Base-by-base conservation (phyloP, 2,888 invertebrate species). In the Candidula unifasciata region DNA sequence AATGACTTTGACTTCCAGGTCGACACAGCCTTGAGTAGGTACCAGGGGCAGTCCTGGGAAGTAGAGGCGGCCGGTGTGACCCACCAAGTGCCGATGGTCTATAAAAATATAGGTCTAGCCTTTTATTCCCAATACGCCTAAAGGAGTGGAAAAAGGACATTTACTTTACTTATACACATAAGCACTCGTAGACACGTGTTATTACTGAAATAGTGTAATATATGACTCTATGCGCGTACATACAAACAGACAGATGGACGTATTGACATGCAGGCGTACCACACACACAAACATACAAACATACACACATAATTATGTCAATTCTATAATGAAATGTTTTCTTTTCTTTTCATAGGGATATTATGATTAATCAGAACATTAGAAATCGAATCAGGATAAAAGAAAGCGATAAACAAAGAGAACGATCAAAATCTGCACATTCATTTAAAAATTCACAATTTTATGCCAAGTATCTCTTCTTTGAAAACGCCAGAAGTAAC, bases 261-360 rank as follows among this genome's bases (percentile, higher is more conserved):
- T 52, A 76, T n/a, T 52, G 6, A 74, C 16, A 8, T 30, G 33
- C 33, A 74, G n/a, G n/a, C n/a, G n/a, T n/a, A n/a, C n/a, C n/a
- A 77, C n/a, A 77, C 27, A 77, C 5, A 77, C n/a, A 54, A n/a
- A 8, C 52, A 77, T 77, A 77, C 52, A 77, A 24, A 77, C 57
- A 54, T 24, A 57, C 52, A 77, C 2, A 77, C 1, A 77, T 52
- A 54, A n/a, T 6, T 52, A 52, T 10, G 21, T 16, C 3, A 16
- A 5, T 24, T 13, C n/a, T 13, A 60, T n/a, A 13, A 60, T 24
- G 18, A 21, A 13, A 44, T 44, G 6, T 44, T 44, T 21, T n/a
- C 60, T 0, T 60, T 60, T 24, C 60, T 60, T 21, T 71, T 13
- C 21, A 60, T n/a, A 60, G 60, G 10, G 60, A 60, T n/a, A 69